Conservation (phyloP, 2,113 vertebrate species). For the Dromas ardeola region DNA sequence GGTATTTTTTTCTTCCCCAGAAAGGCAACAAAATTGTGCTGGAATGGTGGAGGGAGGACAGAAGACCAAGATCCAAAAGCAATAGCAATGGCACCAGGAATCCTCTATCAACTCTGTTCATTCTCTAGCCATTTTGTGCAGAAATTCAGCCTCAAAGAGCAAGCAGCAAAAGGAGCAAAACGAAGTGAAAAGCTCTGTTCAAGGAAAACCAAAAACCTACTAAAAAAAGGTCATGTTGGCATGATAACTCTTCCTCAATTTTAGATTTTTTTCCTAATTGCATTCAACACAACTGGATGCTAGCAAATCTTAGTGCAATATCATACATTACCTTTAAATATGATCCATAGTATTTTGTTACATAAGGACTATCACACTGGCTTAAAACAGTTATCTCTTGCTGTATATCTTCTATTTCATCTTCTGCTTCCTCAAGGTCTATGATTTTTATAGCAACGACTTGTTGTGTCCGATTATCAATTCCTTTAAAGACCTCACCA, state of each 20-base stretch:
- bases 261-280: background rate
- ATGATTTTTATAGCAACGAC: conserved; percentile 96
- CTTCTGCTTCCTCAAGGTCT: conserved; percentile 93
- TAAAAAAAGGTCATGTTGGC: background rate
- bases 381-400: conserved; percentile 95
- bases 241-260: background rate
- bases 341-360: conserved; percentile 94
- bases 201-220: background rate
- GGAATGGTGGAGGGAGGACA: background rate
- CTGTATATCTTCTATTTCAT: conserved; percentile 96
- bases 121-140: background rate
- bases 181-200: background rate
- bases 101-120: background rate
- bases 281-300: background rate
- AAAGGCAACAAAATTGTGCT: background rate
- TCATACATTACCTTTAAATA: conserved; percentile 88
- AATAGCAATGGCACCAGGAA: background rate
- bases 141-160: background rate
- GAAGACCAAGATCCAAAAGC: background rate
- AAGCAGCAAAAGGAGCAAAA: background rate
- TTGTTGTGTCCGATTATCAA: conserved; percentile 88
- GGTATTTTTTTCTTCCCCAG: background rate
- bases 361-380: conserved; percentile 92
- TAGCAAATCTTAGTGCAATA: background rate
- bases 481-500: conserved; percentile 95